Base-by-base conservation (phyloP, 2,888 invertebrate genomes). In the Athetis lepigone region DNA sequence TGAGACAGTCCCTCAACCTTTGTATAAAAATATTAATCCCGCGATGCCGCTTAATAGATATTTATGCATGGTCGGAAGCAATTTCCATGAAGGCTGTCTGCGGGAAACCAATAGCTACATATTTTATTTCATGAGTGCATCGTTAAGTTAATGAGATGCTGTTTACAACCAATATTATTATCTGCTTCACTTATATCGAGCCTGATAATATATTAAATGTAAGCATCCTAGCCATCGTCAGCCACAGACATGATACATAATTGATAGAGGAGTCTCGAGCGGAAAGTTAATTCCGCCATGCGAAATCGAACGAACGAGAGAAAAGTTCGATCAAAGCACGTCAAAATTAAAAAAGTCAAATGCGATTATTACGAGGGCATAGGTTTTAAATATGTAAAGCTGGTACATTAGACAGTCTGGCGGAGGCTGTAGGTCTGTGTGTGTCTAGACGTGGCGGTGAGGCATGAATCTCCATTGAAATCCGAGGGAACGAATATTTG, bases 11-110 rank as follows among this genome's bases (percentile, higher is more conserved):
- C 88, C 88, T 89, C 84, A 87, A 83, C 83, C 71, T 81, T 77
- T 81, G 75, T 80, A 83, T 92, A 94, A 94, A 95, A 95, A 94
- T 93, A 93, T 94, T 92, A 93, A 93, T 92, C 91, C 89, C 85
- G 77, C 79, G 81, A 85, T 85, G 86, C 85, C 83, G 87, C 87
- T 84, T 95, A 91, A 94, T 94, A 94, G 94, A 94, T 94, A 94
- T 95, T 94, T 93, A 94, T 94, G 95, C 93, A 86, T 90, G 90
- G 90, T 72, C 82, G 91, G 85, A 92, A 85, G 85, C 93, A 94
- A 94, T 94, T 90, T 90, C 82, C 85, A 85, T 84, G 86, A 89
- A 89, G 88, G 84, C 82, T 80, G 80, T 79, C 81, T 78, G 77
- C 75, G 75, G 75, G 79, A 77, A 80, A 75, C 79, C 72, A 72